Evolutionary conservation across 2,797 vertebrate genomes (phyloP), one percentile per base, ranked within the genome.

Genomic region (Hephaestus fuliginosus): DNA sequence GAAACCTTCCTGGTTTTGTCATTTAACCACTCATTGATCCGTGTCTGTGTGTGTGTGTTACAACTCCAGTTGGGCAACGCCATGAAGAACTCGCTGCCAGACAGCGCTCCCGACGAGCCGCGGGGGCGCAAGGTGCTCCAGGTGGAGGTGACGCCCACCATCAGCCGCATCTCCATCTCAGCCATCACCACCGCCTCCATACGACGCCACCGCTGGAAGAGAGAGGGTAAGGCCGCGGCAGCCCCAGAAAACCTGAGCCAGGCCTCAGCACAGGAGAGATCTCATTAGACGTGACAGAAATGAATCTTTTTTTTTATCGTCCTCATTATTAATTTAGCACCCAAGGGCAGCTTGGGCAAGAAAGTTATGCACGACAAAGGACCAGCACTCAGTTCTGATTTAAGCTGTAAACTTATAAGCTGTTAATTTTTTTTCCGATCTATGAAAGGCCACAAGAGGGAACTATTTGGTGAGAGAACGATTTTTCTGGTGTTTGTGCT

Each of bases 181-280:
- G 97, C 98, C 48, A 97, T 99, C 89, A 99, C 98, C 76, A 99
- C 98, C 0, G 98, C 98, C 81, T 99, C 98, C 39, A 99, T 99
- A 86, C 97, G 98, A 52, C 96, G 98, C 44, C 98, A 99, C 88
- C 97, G 98, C 88, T 99, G 98, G 98, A 98, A 97, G 93, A 96
- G 98, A 96, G 98, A 98, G 96, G 98, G 98, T 99, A 93, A 96
- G 92, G 53, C 28, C 1, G 4, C 65, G 43, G 68, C 56, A 20
- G 28, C 7, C 22, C 1, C 14, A 13, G 25, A 57, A 5, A 28
- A 28, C 67, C 64, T 51, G 49, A 70, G 28, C 20, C 70, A 72
- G 72, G 25, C 68, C 0, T 48, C 65, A 66, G 48, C 28, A 64
- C 67, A 62, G 61, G 22, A 75, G 62, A 72, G 63, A 67, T 43